Base-by-base conservation (phyloP, 2,113 vertebrate genomes). In the Myotis lucifugus region DNA sequence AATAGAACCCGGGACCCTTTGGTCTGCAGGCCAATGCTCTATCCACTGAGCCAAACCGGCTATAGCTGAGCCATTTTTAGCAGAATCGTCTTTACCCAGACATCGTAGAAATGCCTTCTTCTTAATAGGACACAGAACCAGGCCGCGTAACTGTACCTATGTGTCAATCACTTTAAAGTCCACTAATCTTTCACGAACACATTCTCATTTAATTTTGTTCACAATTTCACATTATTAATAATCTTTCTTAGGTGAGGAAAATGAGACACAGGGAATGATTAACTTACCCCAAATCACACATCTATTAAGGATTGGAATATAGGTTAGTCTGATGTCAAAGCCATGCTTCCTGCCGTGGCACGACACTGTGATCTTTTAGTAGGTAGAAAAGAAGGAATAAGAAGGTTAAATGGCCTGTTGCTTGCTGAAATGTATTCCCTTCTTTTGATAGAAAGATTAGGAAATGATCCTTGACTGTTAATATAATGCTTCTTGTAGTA, bases 401-500 rank as follows among this genome's bases (percentile, higher is more conserved):
- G 37, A 48, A 79, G 76, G 37, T 21, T 73, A 85, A 85, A 56
- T 48, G 83, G 64, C 40, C 37, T 19, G 8, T 37, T 27, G 88
- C 40, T 27, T 74, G 19, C 78, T 42, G 37, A 54, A n/a, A 59
- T 37, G 8, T 48, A 14, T 37, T 59, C 48, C 23, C 27, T 2
- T 40, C 17, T 85, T 93, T 78, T 69, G 90, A 66, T 74, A 77
- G 91, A 95, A 88, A 79, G 64, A 88, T 92, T 94, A 94, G 56
- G 21, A 95, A 61, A 19, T 78, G 72, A 85, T 96, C 32, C 72
- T 90, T 92, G 14, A 82, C 67, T 69, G 29, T 88, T 95, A 93
- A 82, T 96, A 69, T 84, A 86, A 86, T 93, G 40, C 54, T 93
- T 90, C 84, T 90, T 94, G 42, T 37, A 40, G 50, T 97, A 92